A percentile compares a stretch with the other conserved stretches of the same genome.
These are phyloP conservation scores for Sialis lutaria DNA, from an alignment of 2,888 invertebrate genomes.

Conservation along the genomic window DNA sequence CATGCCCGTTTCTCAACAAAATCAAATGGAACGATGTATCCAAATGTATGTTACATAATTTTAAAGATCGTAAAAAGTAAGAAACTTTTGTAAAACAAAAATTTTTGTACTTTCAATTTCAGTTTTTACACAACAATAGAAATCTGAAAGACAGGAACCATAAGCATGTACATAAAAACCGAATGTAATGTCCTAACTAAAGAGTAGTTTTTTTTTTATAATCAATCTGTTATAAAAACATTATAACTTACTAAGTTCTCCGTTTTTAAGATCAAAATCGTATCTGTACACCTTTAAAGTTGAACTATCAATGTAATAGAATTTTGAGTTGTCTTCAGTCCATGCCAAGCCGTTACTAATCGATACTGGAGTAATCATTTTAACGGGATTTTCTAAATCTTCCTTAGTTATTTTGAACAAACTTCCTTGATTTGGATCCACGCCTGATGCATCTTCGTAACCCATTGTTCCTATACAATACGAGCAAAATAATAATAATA, in stretches of 20 bases:
- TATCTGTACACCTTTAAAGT: slow-evolving; percentile 48
- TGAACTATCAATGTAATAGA: slow-evolving; percentile 65
- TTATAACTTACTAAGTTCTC: slow-evolving; percentile 35
- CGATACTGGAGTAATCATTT: slow-evolving; percentile 28
- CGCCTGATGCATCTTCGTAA: slow-evolving; percentile 27
- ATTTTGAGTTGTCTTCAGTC: slow-evolving; percentile 46
- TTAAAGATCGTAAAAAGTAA: too few relatives aligned
- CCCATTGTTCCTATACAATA: slow-evolving; percentile 41
- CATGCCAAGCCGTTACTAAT: slow-evolving; percentile 70
- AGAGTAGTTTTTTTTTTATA: too few relatives aligned
- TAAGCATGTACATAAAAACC: too few relatives aligned
- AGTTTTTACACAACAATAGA: too few relatives aligned
- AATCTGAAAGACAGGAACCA: too few relatives aligned
- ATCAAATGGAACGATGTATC: too few relatives aligned
- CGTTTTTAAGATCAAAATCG: slow-evolving; percentile 42
- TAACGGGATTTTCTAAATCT: slow-evolving; percentile 15
- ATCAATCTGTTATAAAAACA: background rate
- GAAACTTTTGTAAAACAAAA: too few relatives aligned
- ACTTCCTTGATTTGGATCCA: slow-evolving; percentile 34
- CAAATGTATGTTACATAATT: too few relatives aligned
- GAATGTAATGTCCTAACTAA: too few relatives aligned
- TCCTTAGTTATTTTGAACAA: slow-evolving; percentile 36
- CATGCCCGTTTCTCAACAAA: too few relatives aligned
- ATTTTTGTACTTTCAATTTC: too few relatives aligned
- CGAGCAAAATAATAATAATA: too few relatives aligned